These are phyloP conservation scores for Eubasilissa splendida DNA, from an alignment of 2,888 invertebrate genomes.

Conservation along the genomic window DNA sequence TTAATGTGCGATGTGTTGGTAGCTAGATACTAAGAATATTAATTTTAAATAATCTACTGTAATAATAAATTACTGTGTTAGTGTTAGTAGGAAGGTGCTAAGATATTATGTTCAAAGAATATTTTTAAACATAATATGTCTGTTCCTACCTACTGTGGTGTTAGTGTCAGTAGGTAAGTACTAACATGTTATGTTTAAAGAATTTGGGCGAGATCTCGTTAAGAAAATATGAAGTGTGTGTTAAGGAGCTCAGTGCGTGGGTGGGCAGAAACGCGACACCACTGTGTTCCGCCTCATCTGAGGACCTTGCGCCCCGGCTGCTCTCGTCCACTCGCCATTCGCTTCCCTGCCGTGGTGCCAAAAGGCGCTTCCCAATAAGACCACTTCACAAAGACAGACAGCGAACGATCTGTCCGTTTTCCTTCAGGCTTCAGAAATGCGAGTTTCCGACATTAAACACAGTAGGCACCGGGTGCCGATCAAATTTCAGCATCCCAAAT, in stretches of 20 bases:
- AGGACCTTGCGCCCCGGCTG: conserved; percentile 34
- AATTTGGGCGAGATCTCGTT: conserved; percentile 27
- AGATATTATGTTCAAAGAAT: too few relatives aligned
- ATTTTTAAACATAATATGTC: background rate
- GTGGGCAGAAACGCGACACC: conserved; percentile 48
- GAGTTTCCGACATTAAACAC: background rate
- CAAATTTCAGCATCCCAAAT: conserved; percentile 38
- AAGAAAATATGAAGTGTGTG: conserved; percentile 41
- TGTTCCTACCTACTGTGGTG: too few relatives aligned
- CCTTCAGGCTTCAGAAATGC: background rate
- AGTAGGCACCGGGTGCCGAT: conserved; percentile 12
- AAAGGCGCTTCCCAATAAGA: background rate
- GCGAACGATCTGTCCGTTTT: background rate
- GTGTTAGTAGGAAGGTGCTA: too few relatives aligned
- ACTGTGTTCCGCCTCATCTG: conserved; percentile 48
- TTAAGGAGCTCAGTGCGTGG: conserved; percentile 43
- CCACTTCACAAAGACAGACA: background rate
- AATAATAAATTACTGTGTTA: too few relatives aligned
- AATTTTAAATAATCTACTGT: too few relatives aligned
- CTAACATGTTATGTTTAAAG: background rate
- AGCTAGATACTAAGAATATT: too few relatives aligned
- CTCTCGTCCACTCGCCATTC: background rate
- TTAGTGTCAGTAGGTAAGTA: background rate
- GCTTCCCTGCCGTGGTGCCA: background rate
- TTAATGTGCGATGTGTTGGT: too few relatives aligned